Evolutionary conservation across 92 coral and sea anemone genomes (phyloP).

Genomic region (Plumapathes pennacea): DNA sequence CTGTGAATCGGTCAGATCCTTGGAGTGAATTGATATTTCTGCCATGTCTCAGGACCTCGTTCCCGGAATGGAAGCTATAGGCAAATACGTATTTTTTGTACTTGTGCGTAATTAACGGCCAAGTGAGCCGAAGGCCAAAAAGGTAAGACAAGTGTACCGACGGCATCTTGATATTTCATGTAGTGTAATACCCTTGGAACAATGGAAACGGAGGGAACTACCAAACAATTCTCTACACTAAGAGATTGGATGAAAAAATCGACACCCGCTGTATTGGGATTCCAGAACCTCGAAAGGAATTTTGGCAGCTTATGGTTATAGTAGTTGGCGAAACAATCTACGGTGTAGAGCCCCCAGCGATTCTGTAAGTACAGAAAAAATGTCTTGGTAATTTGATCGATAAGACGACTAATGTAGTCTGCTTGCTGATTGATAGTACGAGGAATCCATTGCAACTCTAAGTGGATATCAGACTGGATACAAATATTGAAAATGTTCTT

Average conservation of each 20-base stretch:
- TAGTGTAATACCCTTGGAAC: conserved; percentile 4
- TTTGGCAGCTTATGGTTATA: conserved; percentile 18
- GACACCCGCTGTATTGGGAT: conserved; percentile 50
- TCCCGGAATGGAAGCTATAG: conserved; percentile 4
- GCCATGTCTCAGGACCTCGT: conserved; percentile 25
- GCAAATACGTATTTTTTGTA: not conserved
- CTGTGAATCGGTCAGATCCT: conserved; percentile 38
- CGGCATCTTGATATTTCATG: conserved; percentile 6
- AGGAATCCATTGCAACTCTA: conserved; percentile 40
- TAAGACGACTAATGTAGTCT: conserved; percentile 35
- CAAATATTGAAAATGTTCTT: conserved; percentile 23
- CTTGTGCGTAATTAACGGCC: conserved; percentile 28
- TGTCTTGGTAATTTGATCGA: conserved; percentile 30
- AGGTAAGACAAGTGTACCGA: conserved; percentile 19
- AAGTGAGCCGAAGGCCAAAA: conserved; percentile 24
- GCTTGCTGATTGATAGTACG: conserved; percentile 23
- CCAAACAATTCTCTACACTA: conserved; percentile 23
- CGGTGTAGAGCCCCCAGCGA: conserved; percentile 33
- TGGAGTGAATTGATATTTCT: conserved; percentile 26
- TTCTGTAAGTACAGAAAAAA: conserved; percentile 20
- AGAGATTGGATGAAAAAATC: conserved; percentile 43
- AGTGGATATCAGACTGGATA: conserved; percentile 9
- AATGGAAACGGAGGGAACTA: conserved; percentile 28
- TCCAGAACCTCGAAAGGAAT: conserved; percentile 40
- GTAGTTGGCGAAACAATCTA: conserved; percentile 35